Evolutionary conservation across 2,888 invertebrate genomes (phyloP).

Genomic region (Drosophila setosimentum): DNA sequence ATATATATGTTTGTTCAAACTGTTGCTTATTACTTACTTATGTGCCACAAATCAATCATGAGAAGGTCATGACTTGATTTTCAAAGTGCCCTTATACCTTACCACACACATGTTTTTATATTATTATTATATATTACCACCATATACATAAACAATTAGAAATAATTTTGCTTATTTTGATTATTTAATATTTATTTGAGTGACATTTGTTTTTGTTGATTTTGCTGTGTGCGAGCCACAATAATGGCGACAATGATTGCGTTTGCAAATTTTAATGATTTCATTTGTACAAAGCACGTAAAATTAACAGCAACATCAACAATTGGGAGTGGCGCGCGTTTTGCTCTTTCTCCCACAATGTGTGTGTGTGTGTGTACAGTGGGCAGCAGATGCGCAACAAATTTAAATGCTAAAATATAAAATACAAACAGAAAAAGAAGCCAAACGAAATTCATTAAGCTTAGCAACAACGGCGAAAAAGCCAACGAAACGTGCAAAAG

Average conservation of each 20-base stretch:
- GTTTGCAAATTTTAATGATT: slow-evolving; percentile 33
- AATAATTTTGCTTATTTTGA: not conserved
- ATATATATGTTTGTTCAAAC: too few relatives aligned
- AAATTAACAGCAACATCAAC: slow-evolving; percentile 31
- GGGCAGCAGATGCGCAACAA: slow-evolving; percentile 57
- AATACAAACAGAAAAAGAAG: slow-evolving; percentile 10
- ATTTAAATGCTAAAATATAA: slow-evolving; percentile 43
- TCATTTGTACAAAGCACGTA: slow-evolving; percentile 29
- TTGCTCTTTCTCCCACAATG: slow-evolving; percentile 6
- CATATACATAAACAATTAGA: not conserved
- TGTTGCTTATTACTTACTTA: not conserved
- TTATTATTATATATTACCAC: too few relatives aligned
- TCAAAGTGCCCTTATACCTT: too few relatives aligned
- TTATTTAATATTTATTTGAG: slow-evolving; percentile 9
- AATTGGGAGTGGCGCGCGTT: slow-evolving; percentile 20
- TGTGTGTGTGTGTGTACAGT: slow-evolving; percentile 12
- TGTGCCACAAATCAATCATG: not conserved
- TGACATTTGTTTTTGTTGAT: not conserved
- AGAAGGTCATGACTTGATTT: not conserved
- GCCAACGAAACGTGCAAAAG: slow-evolving; percentile 6
- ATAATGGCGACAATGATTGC: slow-evolving; percentile 24
- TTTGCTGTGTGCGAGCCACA: not conserved
- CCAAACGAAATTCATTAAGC: slow-evolving; percentile 36
- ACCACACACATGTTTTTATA: too few relatives aligned
- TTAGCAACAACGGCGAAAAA: slow-evolving; percentile 22